Evolutionary conservation across 2,113 vertebrate genomes (phyloP).

Genomic region (Pachyramphus minor): DNA sequence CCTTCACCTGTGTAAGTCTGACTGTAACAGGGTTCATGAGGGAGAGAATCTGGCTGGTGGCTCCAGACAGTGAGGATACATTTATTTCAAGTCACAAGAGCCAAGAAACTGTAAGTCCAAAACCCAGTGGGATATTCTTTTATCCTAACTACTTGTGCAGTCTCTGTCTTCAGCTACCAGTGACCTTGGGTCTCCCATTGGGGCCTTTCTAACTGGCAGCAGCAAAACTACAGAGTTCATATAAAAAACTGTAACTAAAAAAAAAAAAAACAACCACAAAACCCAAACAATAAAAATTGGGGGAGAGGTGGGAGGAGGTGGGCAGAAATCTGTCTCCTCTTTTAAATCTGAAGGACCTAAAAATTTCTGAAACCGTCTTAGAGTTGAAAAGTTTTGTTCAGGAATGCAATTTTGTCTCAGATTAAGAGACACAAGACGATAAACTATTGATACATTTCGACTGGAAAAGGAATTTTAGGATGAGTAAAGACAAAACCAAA

Average conservation of each 20-base stretch:
- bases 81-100: slow-evolving; percentile 39
- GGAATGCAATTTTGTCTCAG: neutral
- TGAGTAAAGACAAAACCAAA: neutral
- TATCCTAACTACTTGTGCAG: slow-evolving; percentile 42
- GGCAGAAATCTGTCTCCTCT: neutral
- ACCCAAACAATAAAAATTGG: neutral
- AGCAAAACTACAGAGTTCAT: neutral
- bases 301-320: rapidly evolving
- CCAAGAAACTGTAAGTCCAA: slow-evolving; percentile 10
- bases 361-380: neutral
- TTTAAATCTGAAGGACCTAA: neutral
- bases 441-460: neutral
- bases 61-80: slow-evolving; percentile 32
- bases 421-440: neutral
- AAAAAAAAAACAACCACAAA: neutral
- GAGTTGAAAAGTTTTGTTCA: neutral
- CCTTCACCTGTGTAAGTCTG: neutral
- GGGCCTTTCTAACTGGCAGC: neutral
- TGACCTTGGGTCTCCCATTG: slow-evolving; percentile 24
- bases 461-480: neutral
- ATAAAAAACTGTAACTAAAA: neutral
- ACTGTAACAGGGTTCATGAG: neutral
- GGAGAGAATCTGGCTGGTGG: neutral
- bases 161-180: neutral
- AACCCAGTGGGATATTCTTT: slow-evolving; percentile 51